A percentile compares a stretch with the other conserved stretches of the same genome.
Conservation (phyloP, 2,888 invertebrate genomes). For the Ophioninae sp. region DNA sequence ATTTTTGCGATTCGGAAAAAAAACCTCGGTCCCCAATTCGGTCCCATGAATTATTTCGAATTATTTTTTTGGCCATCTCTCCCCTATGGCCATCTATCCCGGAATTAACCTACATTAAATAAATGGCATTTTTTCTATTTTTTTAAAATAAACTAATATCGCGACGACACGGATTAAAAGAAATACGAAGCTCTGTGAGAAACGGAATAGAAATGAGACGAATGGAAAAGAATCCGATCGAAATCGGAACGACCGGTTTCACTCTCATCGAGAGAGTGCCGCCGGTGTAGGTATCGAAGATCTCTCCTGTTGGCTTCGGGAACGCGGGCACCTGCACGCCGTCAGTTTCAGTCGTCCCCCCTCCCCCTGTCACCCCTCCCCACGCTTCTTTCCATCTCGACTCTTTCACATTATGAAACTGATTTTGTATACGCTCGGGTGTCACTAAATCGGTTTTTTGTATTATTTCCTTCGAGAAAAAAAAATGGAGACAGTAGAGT, state of each 20-base stretch:
- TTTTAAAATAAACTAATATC: conserved; percentile 7
- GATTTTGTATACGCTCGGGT: neutral
- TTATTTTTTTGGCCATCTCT: too few relatives aligned
- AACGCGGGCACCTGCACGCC: conserved; percentile 50
- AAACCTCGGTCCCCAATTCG: too few relatives aligned
- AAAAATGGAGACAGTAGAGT: too few relatives aligned
- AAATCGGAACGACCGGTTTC: conserved; percentile 62
- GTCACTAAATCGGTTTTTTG: neutral
- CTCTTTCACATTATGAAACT: conserved; percentile 15
- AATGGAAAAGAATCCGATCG: conserved; percentile 47
- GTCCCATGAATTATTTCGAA: too few relatives aligned
- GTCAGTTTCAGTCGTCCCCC: conserved; percentile 20
- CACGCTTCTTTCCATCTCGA: neutral
- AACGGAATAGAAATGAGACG: conserved; percentile 39
- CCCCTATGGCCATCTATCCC: too few relatives aligned
- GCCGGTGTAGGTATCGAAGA: conserved; percentile 38
- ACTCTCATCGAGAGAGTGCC: conserved; percentile 57
- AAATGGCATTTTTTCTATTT: neutral
- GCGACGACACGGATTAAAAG: neutral
- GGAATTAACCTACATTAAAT: neutral
- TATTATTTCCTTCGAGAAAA: neutral
- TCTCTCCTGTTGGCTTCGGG: conserved; percentile 37
- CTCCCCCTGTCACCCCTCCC: neutral
- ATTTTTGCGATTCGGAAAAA: too few relatives aligned
- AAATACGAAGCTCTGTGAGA: conserved; percentile 6